Percentiles rank a stretch among this genome's conserved stretches.
Evolutionary conservation across 2,113 vertebrate genomes (phyloP).

Genomic region (Tichodroma muraria): DNA sequence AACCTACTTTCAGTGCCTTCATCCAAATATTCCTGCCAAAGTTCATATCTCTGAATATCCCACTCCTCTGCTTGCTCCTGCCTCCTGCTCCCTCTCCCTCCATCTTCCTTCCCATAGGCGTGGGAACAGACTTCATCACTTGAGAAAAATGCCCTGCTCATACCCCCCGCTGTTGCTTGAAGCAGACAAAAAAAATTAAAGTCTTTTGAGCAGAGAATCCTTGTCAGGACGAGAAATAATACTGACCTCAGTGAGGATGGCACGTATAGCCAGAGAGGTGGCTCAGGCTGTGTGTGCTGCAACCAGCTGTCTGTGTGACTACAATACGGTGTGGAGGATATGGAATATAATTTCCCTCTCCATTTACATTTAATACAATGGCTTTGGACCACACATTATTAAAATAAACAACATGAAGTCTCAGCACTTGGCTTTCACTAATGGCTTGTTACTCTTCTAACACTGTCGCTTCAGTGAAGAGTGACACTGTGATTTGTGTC

Average conservation of each 20-base stretch:
- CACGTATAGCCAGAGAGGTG: neutral
- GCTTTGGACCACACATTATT: constrained; percentile 54
- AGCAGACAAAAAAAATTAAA: constrained; percentile 55
- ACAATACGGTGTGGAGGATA: constrained; percentile 3
- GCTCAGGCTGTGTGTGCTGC: constrained; percentile 20
- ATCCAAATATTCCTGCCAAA: neutral
- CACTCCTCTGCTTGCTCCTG: neutral
- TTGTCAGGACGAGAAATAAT: constrained; percentile 54
- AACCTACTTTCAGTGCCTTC: neutral
- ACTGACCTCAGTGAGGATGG: constrained; percentile 44
- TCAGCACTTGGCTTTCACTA: constrained; percentile 34
- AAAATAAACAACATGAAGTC: neutral
- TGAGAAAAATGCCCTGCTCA: constrained; percentile 58
- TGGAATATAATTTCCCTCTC: constrained; percentile 54
- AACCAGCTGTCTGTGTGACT: neutral
- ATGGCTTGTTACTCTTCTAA: constrained; percentile 14
- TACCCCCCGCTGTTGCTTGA: constrained; percentile 44
- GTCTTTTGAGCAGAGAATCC: constrained; percentile 52
- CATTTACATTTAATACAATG: constrained; percentile 53
- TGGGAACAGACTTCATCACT: constrained; percentile 59
- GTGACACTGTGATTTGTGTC: constrained; percentile 26
- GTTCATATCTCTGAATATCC: neutral
- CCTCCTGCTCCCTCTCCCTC: neutral
- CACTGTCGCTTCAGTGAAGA: constrained; percentile 4
- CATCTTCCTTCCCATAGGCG: constrained; percentile 29